phyloP scores from a whole-genome alignment of 1,140 invertebrate species.

The Platyura marginata region DNA sequence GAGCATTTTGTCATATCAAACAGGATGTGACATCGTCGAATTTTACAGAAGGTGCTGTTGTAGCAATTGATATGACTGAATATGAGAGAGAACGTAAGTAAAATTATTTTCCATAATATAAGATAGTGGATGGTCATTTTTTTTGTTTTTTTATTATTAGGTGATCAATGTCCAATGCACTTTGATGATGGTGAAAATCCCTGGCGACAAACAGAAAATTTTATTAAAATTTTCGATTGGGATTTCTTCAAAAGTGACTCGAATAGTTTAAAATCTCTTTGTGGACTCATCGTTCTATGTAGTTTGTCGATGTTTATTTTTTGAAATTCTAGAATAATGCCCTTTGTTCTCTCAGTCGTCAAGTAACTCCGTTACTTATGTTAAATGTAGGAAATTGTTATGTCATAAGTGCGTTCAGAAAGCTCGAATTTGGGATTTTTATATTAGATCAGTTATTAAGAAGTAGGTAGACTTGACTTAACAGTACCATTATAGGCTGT shows the following conservation, averaged over 20 bases:
- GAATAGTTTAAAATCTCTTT: too few species aligned
- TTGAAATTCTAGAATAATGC: too few species aligned
- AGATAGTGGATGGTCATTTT: not conserved
- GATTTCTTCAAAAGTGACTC: slow-evolving; percentile 16
- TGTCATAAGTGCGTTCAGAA: too few species aligned
- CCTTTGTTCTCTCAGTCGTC: too few species aligned
- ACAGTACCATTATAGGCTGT: too few species aligned
- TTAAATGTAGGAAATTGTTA: too few species aligned
- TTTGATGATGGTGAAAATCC: slow-evolving; percentile 85
- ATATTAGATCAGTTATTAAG: too few species aligned
- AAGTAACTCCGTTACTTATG: too few species aligned
- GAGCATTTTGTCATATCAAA: slow-evolving; percentile 74
- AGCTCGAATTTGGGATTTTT: too few species aligned
- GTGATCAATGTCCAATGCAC: slow-evolving; percentile 83
- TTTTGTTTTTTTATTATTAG: not conserved
- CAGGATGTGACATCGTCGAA: slow-evolving; percentile 82
- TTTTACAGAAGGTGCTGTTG: slow-evolving; percentile 76
- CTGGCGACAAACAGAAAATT: slow-evolving; percentile 53
- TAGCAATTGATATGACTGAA: slow-evolving; percentile 77
- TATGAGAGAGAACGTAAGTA: slow-evolving; percentile 72
- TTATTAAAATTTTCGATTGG: slow-evolving; percentile 42
- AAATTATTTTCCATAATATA: not conserved
- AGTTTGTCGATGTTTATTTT: too few species aligned
- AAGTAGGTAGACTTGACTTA: too few species aligned
- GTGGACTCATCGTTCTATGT: too few species aligned